These are phyloP conservation scores for Scalopus aquaticus DNA, from an alignment of 2,113 vertebrate genomes.

Conservation along the genomic window DNA sequence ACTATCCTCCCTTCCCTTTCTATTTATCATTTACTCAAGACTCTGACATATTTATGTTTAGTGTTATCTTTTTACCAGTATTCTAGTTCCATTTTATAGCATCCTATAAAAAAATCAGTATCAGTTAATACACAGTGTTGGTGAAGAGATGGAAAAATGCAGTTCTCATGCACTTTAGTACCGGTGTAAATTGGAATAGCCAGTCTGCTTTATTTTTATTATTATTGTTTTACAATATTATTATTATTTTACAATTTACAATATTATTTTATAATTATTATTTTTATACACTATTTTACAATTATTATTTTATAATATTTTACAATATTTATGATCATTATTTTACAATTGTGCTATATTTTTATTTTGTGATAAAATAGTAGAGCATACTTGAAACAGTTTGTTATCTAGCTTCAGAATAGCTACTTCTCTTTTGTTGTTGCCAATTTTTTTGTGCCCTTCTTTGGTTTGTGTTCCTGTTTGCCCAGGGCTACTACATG, in stretches of 20 bases:
- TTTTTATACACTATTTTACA: too few relatives aligned
- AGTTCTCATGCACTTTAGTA: too few relatives aligned
- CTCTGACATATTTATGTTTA: neutral
- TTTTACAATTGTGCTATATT: neutral
- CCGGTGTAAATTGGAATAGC: neutral
- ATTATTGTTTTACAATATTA: neutral
- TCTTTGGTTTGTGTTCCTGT: slow-evolving; percentile 38
- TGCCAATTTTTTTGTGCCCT: neutral
- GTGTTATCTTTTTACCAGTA: neutral
- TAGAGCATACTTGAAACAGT: neutral
- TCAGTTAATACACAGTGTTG: neutral
- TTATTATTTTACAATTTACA: too few relatives aligned
- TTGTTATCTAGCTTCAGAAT: too few relatives aligned
- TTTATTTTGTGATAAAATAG: neutral
- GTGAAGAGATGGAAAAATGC: neutral
- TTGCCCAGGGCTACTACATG: slow-evolving; percentile 91
- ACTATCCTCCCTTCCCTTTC: neutral
- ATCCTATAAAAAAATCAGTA: neutral
- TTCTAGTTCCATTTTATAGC: neutral
- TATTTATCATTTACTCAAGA: neutral
- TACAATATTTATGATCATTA: too few relatives aligned
- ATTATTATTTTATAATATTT: too few relatives aligned
- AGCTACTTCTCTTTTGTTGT: neutral
- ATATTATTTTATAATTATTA: too few relatives aligned
- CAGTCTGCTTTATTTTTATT: neutral